Percentiles rank a stretch among this genome's conserved stretches.
Evolutionary conservation across 2,888 invertebrate species (phyloP).

Genomic region (Tenthredo notha): DNA sequence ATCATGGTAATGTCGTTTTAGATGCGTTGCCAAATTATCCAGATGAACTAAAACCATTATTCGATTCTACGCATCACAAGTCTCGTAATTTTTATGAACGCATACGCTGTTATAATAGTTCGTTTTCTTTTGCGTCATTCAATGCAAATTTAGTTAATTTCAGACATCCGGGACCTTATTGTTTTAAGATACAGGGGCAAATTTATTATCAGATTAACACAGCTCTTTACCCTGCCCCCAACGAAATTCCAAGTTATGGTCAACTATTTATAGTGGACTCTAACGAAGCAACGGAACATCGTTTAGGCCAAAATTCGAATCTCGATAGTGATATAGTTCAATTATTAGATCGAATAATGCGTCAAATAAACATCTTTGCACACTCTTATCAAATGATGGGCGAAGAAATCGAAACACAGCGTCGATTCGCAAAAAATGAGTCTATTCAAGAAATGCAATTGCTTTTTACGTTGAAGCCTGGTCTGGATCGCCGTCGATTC

Average conservation of each 20-base stretch:
- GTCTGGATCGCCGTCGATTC: conserved; percentile 58
- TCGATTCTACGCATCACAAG: conserved; percentile 19
- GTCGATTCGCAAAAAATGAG: conserved; percentile 29
- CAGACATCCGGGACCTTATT: not conserved
- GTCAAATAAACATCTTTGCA: conserved; percentile 57
- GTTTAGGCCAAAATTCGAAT: conserved; percentile 46
- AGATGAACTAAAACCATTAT: conserved; percentile 18
- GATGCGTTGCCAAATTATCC: conserved; percentile 47
- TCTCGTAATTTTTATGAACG: conserved; percentile 48
- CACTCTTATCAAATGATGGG: conserved; percentile 61
- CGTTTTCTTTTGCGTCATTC: conserved; percentile 54
- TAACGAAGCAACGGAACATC: conserved; percentile 57
- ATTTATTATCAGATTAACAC: conserved; percentile 61
- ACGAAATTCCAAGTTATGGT: conserved; percentile 58
- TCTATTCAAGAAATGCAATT: conserved; percentile 56
- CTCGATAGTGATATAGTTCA: conserved; percentile 48
- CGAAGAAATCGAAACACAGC: conserved; percentile 56
- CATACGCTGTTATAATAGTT: conserved; percentile 52
- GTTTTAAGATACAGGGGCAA: conserved; percentile 56
- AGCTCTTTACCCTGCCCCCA: conserved; percentile 51
- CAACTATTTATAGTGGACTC: conserved; percentile 60
- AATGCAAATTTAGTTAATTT: conserved; percentile 53
- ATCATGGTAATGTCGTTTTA: conserved; percentile 53
- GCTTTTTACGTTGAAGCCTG: conserved; percentile 59
- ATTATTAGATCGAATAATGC: conserved; percentile 55